These are phyloP conservation scores for Lineus longissimus DNA, from an alignment of 1,140 invertebrate species.

Conservation along the genomic window DNA sequence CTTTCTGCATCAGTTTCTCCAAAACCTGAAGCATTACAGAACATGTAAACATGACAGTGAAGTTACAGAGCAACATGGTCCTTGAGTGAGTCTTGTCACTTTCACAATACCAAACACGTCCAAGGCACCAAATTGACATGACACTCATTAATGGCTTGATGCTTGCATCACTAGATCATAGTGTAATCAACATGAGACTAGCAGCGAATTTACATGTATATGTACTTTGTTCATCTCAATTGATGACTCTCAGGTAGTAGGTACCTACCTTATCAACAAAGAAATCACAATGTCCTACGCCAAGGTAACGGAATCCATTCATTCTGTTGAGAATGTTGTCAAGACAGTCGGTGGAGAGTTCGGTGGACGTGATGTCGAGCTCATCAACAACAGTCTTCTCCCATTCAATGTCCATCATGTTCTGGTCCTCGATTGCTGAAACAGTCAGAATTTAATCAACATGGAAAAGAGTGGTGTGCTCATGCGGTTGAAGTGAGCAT, in stretches of 20 bases:
- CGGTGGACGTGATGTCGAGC: slow-evolving; percentile 93
- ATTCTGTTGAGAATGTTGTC: slow-evolving; percentile 87
- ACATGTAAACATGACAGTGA: no score
- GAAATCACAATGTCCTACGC: slow-evolving; percentile 93
- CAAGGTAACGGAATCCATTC: slow-evolving; percentile 81
- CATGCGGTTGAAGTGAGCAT: background rate
- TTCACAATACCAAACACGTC: no score
- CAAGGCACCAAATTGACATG: no score
- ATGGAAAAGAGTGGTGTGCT: background rate
- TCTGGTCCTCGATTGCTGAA: slow-evolving; percentile 79
- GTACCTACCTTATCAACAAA: slow-evolving; percentile 81
- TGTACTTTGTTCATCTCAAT: no score
- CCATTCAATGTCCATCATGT: slow-evolving; percentile 95
- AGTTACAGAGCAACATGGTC: background rate
- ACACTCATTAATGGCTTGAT: no score
- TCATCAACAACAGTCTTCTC: slow-evolving; percentile 92
- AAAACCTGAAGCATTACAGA: slow-evolving; percentile 61
- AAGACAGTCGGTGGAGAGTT: slow-evolving; percentile 88
- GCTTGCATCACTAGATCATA: no score
- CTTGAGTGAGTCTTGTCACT: background rate
- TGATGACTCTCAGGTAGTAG: background rate
- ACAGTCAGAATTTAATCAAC: slow-evolving; percentile 17
- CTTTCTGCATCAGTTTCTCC: slow-evolving; percentile 82
- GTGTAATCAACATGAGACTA: no score
- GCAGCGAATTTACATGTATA: no score